Evolutionary conservation across 2,797 vertebrate genomes (phyloP).

Genomic region (Phoxinus dragarum): DNA sequence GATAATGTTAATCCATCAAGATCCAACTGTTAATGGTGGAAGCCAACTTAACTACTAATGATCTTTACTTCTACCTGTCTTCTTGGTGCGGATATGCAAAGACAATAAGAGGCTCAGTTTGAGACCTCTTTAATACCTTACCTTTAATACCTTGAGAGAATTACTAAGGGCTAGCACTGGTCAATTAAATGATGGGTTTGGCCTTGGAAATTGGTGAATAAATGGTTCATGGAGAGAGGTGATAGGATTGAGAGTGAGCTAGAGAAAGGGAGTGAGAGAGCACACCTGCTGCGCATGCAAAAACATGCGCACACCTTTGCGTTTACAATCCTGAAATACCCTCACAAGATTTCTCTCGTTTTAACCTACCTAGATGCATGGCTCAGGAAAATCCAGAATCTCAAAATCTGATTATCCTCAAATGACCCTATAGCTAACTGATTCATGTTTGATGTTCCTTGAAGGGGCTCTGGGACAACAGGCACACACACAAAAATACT

Average conservation of each 20-base stretch:
- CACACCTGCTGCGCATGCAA: constrained; percentile 1
- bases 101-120: constrained; percentile 45
- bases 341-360: not conserved
- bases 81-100: constrained; percentile 50
- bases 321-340: not conserved
- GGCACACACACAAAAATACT: not conserved
- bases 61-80: constrained; percentile 47
- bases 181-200: constrained; percentile 48
- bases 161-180: constrained; percentile 21
- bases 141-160: constrained; percentile 44
- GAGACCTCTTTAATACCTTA: constrained; percentile 40
- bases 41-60: constrained; percentile 55
- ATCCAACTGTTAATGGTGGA: constrained; percentile 58
- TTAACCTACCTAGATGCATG: not conserved
- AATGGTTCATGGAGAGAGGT: constrained; percentile 19
- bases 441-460: constrained; percentile 47
- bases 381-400: constrained; percentile 7
- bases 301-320: not conserved
- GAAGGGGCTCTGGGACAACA: constrained; percentile 40
- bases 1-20: constrained; percentile 60
- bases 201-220: constrained; percentile 1
- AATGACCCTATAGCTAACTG: constrained; percentile 23
- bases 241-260: constrained; percentile 37
- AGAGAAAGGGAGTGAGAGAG: constrained; percentile 6
- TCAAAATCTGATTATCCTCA: constrained; percentile 38